Evolutionary conservation across 1,140 invertebrate genomes (phyloP).

Genomic region (Papilio glaucus): DNA sequence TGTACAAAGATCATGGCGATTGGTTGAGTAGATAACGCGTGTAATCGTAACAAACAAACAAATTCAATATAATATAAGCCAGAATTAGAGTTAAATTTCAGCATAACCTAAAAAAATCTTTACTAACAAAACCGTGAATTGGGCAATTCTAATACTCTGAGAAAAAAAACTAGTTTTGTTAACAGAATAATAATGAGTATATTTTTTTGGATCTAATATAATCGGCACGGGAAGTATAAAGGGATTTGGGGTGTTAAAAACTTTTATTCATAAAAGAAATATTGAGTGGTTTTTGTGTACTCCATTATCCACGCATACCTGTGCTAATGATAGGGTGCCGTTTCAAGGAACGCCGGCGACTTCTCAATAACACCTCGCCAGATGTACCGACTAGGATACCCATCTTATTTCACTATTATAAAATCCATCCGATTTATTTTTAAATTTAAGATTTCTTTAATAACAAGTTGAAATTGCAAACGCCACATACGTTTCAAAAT

Average conservation of each 20-base stretch:
- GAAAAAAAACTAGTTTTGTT: neutral
- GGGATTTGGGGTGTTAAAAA: conserved; percentile 50
- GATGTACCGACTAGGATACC: conserved; percentile 38
- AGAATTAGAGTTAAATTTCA: no score
- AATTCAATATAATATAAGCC: no score
- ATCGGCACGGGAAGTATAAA: conserved; percentile 20
- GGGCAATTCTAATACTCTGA: neutral
- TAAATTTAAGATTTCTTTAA: no score
- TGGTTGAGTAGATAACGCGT: no score
- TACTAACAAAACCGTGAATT: no score
- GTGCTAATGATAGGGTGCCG: conserved; percentile 66
- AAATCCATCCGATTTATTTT: no score
- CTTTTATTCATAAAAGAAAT: conserved; percentile 54
- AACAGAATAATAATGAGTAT: conserved; percentile 6
- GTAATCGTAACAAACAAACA: no score
- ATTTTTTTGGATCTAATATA: conserved; percentile 17
- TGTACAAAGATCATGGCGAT: no score
- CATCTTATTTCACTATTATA: neutral
- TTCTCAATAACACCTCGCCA: conserved; percentile 61
- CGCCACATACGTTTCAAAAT: no score
- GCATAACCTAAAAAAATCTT: no score
- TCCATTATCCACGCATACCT: conserved; percentile 59
- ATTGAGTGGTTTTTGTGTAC: conserved; percentile 51
- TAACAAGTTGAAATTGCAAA: no score
- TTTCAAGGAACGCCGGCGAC: conserved; percentile 50